phyloP scores from a whole-genome alignment of 2,797 vertebrate genomes.

The Galago senegalensis region DNA sequence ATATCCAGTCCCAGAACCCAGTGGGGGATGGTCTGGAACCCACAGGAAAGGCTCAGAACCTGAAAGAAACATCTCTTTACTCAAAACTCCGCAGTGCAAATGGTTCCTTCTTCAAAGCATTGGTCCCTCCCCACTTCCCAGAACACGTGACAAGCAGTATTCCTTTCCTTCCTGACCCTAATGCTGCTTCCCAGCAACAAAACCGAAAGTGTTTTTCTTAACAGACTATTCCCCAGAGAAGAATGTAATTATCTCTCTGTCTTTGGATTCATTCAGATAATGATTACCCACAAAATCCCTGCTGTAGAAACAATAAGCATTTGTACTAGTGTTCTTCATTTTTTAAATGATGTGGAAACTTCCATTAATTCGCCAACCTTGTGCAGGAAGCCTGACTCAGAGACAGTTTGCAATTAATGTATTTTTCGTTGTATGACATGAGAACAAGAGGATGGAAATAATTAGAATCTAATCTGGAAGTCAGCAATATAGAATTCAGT shows the following conservation, averaged over 20 bases:
- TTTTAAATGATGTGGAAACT: conserved; percentile 57
- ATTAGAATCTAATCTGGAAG: conserved; percentile 40
- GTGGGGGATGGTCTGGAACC: neutral
- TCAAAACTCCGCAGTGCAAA: neutral
- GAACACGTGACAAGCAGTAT: neutral
- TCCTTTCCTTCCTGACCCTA: neutral
- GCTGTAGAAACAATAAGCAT: conserved; percentile 55
- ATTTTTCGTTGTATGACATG: conserved; percentile 31
- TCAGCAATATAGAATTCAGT: neutral
- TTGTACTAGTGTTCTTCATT: neutral
- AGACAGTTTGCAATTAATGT: conserved; percentile 19
- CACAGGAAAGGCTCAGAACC: neutral
- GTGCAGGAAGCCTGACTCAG: neutral
- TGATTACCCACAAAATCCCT: conserved; percentile 55
- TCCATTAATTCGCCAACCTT: conserved; percentile 40
- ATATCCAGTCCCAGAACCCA: neutral
- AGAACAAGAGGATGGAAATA: conserved; percentile 24
- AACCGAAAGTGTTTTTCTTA: conserved; percentile 56
- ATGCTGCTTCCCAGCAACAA: neutral
- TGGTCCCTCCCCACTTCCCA: neutral
- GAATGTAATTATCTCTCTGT: conserved; percentile 53
- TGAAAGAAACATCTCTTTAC: neutral
- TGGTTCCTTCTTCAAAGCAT: neutral
- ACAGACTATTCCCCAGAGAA: conserved; percentile 45
- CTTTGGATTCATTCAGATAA: conserved; percentile 34